Conservation (phyloP, 30 jellyfish, hydroid and myxozoan species). For the Mastigias papua region DNA sequence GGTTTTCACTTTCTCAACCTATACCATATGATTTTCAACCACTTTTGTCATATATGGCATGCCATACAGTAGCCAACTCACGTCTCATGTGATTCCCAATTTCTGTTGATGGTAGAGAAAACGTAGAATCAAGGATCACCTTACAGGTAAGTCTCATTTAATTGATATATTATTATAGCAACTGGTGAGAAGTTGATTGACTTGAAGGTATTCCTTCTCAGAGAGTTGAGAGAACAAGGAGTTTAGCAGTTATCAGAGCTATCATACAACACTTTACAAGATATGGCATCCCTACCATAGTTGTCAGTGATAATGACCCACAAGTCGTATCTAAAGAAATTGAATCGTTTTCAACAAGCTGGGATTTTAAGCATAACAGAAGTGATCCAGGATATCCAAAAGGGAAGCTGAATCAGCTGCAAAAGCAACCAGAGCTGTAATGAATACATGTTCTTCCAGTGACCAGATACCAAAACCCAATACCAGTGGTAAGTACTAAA, state of each 20-base stretch:
- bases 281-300: conserved; percentile 38
- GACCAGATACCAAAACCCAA: no score
- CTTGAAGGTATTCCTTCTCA: conserved; percentile 46
- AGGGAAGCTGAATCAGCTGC: conserved; percentile 64
- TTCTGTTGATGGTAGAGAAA: no score
- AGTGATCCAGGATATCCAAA: conserved; percentile 33
- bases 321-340: conserved; percentile 32
- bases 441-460: no score
- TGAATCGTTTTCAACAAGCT: conserved; percentile 29
- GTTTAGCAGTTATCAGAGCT: conserved; percentile 31
- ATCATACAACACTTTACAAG: conserved; percentile 37
- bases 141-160: no score
- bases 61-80: no score
- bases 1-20: no score
- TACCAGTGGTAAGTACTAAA: no score
- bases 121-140: no score
- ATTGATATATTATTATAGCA: conserved; percentile 55
- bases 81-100: no score
- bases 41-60: no score
- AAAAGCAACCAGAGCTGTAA: conserved; percentile 18
- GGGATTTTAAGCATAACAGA: conserved; percentile 41
- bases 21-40: no score
- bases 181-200: conserved; percentile 51
- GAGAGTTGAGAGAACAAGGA: conserved; percentile 38
- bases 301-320: conserved; percentile 52